These are phyloP conservation scores for Hyposoter didymator DNA, from an alignment of 2,888 invertebrate species.

Conservation along the genomic window DNA sequence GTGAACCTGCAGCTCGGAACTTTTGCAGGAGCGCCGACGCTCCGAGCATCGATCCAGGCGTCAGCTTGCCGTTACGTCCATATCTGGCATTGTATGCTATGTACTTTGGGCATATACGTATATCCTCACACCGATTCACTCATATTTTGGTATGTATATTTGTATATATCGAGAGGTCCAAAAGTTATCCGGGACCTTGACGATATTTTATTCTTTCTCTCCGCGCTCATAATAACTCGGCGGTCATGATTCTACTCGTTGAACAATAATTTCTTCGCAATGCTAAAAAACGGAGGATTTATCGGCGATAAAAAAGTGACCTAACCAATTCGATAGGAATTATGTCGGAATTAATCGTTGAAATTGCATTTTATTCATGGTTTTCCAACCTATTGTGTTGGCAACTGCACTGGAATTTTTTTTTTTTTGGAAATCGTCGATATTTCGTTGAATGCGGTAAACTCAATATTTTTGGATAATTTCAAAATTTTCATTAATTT, in stretches of 20 bases:
- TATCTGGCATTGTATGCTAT: constrained; percentile 69
- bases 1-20: constrained; percentile 53
- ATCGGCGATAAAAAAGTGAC: background rate
- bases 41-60: constrained; percentile 82
- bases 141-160: background rate
- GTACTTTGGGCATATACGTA: constrained; percentile 36
- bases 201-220: background rate
- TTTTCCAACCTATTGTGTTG: background rate
- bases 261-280: background rate
- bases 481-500: too few species aligned
- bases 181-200: constrained; percentile 12
- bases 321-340: background rate
- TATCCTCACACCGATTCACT: constrained; percentile 11
- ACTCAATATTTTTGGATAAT: too few species aligned
- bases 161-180: constrained; percentile 24
- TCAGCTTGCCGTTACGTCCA: constrained; percentile 84
- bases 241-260: background rate
- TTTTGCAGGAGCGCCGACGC: constrained; percentile 78
- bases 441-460: too few species aligned
- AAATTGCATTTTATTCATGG: background rate
- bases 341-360: background rate
- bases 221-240: background rate
- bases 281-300: background rate
- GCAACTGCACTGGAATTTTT: too few species aligned
- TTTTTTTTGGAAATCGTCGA: too few species aligned